These are phyloP conservation scores for Erithacus rubecula DNA, from an alignment of 2,797 vertebrate species.

Conservation along the genomic window DNA sequence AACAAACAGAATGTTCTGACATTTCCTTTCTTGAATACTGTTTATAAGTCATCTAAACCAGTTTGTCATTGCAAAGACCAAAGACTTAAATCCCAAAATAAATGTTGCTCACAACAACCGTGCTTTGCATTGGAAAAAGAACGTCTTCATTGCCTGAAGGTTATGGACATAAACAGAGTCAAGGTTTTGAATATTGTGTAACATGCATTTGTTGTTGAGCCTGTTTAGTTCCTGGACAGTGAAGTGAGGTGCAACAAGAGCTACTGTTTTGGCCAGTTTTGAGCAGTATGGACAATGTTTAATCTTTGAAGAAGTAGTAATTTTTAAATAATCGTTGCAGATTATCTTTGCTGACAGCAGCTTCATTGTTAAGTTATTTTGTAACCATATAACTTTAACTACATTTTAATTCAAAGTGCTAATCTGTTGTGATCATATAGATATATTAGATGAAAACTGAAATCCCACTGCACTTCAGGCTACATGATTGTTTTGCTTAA, in stretches of 20 bases:
- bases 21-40: conserved; percentile 18
- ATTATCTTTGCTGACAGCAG: neutral
- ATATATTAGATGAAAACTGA: neutral
- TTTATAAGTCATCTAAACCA: neutral
- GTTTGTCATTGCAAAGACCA: neutral
- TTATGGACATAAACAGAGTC: neutral
- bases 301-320: neutral
- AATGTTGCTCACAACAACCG: neutral
- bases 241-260: neutral
- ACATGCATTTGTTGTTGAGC: neutral
- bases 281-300: neutral
- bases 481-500: conserved; percentile 6
- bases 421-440: neutral
- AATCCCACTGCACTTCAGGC: neutral
- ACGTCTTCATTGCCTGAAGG: neutral
- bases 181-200: neutral
- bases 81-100: conserved; percentile 6
- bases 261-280: neutral
- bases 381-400: neutral
- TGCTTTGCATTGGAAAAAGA: neutral
- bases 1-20: conserved; percentile 39
- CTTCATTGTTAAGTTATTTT: neutral
- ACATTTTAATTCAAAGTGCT: conserved; percentile 19
- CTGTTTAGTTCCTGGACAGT: neutral
- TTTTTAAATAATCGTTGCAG: neutral